Evolutionary conservation across 2,797 vertebrate genomes (phyloP).

Genomic region (Gymnocypris eckloni): DNA sequence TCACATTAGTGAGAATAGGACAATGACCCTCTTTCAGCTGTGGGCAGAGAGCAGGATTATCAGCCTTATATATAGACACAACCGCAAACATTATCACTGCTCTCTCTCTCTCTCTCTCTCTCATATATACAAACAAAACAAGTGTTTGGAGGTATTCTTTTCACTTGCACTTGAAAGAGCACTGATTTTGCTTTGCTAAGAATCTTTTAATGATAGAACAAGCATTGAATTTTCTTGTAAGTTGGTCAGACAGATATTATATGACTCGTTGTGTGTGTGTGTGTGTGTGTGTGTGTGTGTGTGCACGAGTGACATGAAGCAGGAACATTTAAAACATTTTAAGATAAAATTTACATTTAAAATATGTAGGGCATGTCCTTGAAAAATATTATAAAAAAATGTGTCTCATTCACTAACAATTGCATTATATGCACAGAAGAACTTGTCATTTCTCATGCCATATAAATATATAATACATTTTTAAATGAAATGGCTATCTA

Average conservation of each 20-base stretch:
- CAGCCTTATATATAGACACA: conserved; percentile 60
- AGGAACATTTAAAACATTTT: neutral
- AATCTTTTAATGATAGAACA: conserved; percentile 8
- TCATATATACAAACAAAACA: conserved; percentile 13
- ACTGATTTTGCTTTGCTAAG: conserved; percentile 16
- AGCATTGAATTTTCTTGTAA: neutral
- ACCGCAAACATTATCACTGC: conserved; percentile 71
- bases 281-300: neutral
- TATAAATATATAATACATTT: neutral
- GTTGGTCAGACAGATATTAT: conserved; percentile 9
- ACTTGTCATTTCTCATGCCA: neutral
- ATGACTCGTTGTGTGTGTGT: neutral
- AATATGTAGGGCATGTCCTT: neutral
- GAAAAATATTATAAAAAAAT: neutral
- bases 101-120: conserved; percentile 32
- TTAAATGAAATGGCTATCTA: neutral
- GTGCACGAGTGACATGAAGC: neutral
- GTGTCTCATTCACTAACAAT: neutral
- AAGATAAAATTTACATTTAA: neutral
- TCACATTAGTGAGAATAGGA: conserved; percentile 74
- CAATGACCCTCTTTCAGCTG: conserved; percentile 74
- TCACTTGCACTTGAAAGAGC: conserved; percentile 49
- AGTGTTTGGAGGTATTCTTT: neutral
- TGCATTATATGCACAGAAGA: neutral
- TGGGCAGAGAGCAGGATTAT: conserved; percentile 75